These are phyloP conservation scores for Sebastes itinus DNA, from an alignment of 2,797 vertebrate species.

Conservation along the genomic window DNA sequence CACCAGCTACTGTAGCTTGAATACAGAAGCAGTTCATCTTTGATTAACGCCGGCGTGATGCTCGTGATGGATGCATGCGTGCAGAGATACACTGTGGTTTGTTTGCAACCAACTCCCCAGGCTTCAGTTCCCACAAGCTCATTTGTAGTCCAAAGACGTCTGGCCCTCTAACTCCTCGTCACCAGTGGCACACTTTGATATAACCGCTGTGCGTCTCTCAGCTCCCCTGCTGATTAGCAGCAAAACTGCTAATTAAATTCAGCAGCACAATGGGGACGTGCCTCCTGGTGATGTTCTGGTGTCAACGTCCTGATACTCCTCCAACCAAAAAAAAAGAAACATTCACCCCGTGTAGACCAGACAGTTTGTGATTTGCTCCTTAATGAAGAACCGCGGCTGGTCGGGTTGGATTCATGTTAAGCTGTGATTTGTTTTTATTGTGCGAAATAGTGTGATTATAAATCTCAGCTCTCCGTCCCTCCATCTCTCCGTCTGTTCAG, in stretches of 20 bases:
- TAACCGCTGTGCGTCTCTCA: slow-evolving; percentile 54
- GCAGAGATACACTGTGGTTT: slow-evolving; percentile 19
- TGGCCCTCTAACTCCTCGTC: slow-evolving; percentile 45
- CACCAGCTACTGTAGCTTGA: background rate
- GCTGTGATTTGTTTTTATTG: background rate
- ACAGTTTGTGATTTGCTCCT: background rate
- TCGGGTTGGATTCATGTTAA: background rate
- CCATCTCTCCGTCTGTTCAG: slow-evolving; percentile 17
- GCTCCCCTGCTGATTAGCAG: slow-evolving; percentile 60
- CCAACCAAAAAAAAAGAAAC: background rate
- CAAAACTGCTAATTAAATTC: slow-evolving; percentile 75
- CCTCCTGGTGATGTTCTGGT: slow-evolving; percentile 37
- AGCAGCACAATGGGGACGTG: slow-evolving; percentile 45
- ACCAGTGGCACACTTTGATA: slow-evolving; percentile 64
- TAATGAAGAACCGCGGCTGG: background rate
- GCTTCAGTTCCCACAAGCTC: slow-evolving; percentile 39
- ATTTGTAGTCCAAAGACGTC: slow-evolving; percentile 54
- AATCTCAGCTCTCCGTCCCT: background rate
- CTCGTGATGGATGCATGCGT: background rate
- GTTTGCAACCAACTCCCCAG: slow-evolving; percentile 39
- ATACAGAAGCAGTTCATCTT: background rate
- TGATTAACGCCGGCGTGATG: slow-evolving; percentile 5
- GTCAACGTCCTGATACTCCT: background rate
- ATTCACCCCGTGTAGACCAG: background rate
- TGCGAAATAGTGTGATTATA: background rate